These are phyloP conservation scores for Calcarius lapponicus DNA, from an alignment of 2,797 vertebrate species.

Conservation along the genomic window DNA sequence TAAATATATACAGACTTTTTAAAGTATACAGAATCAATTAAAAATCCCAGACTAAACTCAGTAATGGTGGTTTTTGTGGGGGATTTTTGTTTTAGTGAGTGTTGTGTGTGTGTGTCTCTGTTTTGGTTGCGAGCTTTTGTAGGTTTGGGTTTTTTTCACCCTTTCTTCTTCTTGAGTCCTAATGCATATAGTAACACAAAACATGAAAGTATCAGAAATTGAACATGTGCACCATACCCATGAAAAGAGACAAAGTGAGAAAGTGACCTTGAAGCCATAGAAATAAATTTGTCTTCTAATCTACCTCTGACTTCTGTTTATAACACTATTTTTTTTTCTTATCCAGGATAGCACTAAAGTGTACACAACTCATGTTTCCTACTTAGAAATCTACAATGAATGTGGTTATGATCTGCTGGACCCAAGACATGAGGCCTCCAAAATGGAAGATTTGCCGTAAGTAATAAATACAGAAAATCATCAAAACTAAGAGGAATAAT, in stretches of 20 bases:
- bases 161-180: background rate
- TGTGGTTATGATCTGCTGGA: constrained; percentile 93
- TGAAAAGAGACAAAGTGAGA: background rate
- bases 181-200: background rate
- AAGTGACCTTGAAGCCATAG: background rate
- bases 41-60: constrained; percentile 32
- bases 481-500: background rate
- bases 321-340: background rate
- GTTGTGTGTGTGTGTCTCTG: background rate
- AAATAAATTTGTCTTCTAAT: background rate
- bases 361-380: constrained; percentile 92
- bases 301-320: background rate
- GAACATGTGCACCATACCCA: constrained; percentile 11
- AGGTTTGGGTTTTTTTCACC: background rate
- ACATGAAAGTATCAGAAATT: constrained; percentile 18
- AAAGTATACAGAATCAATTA: constrained; percentile 30
- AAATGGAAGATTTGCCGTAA: constrained; percentile 93
- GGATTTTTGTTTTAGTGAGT: background rate
- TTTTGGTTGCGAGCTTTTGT: background rate
- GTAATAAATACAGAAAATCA: constrained; percentile 67
- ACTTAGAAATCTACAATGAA: constrained; percentile 99
- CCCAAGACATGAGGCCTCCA: constrained; percentile 87
- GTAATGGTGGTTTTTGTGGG: background rate
- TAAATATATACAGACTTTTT: constrained; percentile 35
- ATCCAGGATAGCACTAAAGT: constrained; percentile 86